phyloP scores from a whole-genome alignment of 2,888 invertebrate genomes.

The Horisme vitalbata region DNA sequence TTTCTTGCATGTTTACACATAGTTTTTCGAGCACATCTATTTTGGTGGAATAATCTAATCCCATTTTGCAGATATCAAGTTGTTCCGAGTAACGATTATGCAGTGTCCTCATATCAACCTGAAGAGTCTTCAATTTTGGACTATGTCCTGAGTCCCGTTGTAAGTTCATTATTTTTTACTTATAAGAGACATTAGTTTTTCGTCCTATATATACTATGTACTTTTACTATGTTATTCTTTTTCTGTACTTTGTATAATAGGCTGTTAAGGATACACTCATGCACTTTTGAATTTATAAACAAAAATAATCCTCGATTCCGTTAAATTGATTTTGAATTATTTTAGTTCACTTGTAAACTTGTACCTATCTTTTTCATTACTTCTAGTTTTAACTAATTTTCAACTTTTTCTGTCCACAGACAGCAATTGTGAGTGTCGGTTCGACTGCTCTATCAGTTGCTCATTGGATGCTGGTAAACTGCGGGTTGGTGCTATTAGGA shows the following conservation, averaged over 20 bases:
- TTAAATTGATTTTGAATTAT: not conserved
- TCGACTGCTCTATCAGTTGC: slow-evolving; percentile 44
- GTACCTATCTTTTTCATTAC: too few species aligned
- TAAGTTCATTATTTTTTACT: slow-evolving; percentile 36
- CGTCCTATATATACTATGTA: too few species aligned
- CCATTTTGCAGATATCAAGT: slow-evolving; percentile 26
- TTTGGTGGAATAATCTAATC: not conserved
- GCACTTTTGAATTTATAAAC: not conserved
- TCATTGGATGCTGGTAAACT: slow-evolving; percentile 59
- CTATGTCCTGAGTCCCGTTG: slow-evolving; percentile 40
- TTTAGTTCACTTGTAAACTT: too few species aligned
- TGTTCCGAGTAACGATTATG: slow-evolving; percentile 36
- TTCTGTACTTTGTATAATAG: too few species aligned
- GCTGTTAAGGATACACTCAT: too few species aligned
- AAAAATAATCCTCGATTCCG: not conserved
- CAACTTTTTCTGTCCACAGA: slow-evolving; percentile 29
- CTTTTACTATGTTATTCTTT: too few species aligned
- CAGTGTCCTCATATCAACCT: slow-evolving; percentile 33
- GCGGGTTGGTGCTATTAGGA: slow-evolving; percentile 37
- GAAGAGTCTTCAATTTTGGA: slow-evolving; percentile 37
- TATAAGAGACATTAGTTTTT: too few species aligned
- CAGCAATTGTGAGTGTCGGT: slow-evolving; percentile 33
- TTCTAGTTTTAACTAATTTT: too few species aligned
- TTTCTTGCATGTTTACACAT: too few species aligned
- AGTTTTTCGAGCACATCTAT: too few species aligned